Evolutionary conservation across 2,113 vertebrate genomes (phyloP).

Genomic region (Cichladusa arquata): DNA sequence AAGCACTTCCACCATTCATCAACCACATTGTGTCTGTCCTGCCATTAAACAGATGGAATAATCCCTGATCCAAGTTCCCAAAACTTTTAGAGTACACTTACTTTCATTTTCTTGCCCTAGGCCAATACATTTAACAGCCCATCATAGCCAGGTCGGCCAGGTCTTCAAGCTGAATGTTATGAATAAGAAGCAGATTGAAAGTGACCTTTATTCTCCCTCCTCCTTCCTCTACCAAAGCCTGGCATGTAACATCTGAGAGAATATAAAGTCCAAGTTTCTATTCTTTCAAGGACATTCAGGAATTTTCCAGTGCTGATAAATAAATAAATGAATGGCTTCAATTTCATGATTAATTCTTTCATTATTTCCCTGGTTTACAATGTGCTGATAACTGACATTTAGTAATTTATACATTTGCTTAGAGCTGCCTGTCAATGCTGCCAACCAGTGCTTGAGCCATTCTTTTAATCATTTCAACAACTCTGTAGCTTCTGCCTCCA

Average conservation of each 20-base stretch:
- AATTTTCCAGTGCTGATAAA: background rate
- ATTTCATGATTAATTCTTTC: background rate
- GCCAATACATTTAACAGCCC: conserved; percentile 28
- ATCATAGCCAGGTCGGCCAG: background rate
- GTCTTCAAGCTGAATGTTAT: background rate
- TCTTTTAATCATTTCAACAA: background rate
- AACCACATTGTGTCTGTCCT: background rate
- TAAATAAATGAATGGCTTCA: background rate
- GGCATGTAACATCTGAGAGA: background rate
- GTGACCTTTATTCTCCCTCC: background rate
- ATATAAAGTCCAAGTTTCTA: background rate
- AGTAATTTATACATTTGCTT: background rate
- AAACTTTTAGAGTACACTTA: conserved; percentile 32
- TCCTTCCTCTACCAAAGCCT: background rate
- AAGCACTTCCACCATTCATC: conserved; percentile 39
- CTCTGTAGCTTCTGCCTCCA: background rate
- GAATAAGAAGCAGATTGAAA: conserved; percentile 32
- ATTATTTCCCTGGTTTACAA: background rate
- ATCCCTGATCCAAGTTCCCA: background rate
- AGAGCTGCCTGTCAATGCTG: background rate
- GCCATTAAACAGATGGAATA: background rate
- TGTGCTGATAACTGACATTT: background rate
- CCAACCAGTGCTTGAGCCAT: background rate
- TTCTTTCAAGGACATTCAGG: background rate
- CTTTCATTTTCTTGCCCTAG: conserved; percentile 44